Conservation (phyloP, 2,797 vertebrate genomes). For the Hippocampus kuda region DNA sequence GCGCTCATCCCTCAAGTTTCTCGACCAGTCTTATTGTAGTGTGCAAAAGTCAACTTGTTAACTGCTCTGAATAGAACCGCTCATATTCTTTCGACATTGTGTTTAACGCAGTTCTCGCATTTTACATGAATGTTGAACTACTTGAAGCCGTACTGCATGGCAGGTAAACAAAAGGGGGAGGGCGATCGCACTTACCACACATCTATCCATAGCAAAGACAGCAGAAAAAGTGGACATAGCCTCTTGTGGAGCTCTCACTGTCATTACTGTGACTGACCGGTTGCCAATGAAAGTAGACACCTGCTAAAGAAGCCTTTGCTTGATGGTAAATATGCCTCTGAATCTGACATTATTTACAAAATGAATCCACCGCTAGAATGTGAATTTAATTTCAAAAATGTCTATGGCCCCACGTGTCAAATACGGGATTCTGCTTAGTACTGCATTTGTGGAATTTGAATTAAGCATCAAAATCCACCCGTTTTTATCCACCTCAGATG, state of each 20-base stretch:
- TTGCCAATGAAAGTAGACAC: background rate
- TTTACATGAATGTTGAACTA: background rate
- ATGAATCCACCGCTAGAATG: background rate
- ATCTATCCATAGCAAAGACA: background rate
- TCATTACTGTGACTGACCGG: background rate
- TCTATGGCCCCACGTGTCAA: too few relatives aligned
- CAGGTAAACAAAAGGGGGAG: background rate
- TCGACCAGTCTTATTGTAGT: background rate
- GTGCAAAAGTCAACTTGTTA: background rate
- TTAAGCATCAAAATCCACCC: too few relatives aligned
- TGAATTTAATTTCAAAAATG: background rate
- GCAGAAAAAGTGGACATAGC: background rate
- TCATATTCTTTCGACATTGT: background rate
- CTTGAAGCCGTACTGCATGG: background rate
- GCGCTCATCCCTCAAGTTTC: background rate
- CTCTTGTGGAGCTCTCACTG: background rate
- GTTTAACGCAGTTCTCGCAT: background rate
- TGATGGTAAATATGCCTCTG: background rate
- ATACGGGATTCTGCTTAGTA: too few relatives aligned
- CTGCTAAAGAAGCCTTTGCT: background rate
- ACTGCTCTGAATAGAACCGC: background rate
- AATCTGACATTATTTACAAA: background rate
- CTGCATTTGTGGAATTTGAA: too few relatives aligned
- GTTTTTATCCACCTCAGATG: too few relatives aligned
- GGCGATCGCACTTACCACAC: background rate